Percentiles rank a stretch among this genome's conserved stretches.
phyloP scores from a whole-genome alignment of 2,797 vertebrate species.

The Uromys caudimaculatus region DNA sequence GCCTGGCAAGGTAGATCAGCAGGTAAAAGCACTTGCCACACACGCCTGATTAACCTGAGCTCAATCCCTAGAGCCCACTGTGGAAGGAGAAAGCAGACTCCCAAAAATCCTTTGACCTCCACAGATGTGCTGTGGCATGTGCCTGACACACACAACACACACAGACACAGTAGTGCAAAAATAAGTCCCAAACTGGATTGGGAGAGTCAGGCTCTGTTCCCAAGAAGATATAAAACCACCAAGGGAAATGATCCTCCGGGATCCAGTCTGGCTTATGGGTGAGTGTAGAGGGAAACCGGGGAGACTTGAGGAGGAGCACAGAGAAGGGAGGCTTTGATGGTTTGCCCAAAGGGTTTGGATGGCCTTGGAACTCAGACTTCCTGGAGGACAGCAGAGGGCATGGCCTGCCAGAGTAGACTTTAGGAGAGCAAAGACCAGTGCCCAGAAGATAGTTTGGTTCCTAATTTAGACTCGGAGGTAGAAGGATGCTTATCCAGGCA shows the following conservation, averaged over 20 bases:
- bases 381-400: constrained; percentile 56
- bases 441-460: constrained; percentile 57
- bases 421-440: constrained; percentile 56
- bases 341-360: constrained; percentile 56
- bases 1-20: neutral
- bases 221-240: neutral
- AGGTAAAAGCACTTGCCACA: neutral
- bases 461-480: constrained; percentile 61
- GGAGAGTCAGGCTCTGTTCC: neutral
- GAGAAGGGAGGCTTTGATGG: constrained; percentile 34
- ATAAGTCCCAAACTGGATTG: neutral
- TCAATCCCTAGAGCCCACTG: neutral
- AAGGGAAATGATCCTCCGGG: neutral
- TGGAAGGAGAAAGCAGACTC: neutral
- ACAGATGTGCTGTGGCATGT: neutral
- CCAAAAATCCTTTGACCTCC: too few species aligned
- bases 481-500: constrained; percentile 69
- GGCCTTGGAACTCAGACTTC: constrained; percentile 62
- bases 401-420: constrained; percentile 53
- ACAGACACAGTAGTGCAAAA: neutral
- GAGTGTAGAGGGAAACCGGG: neutral
- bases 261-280: neutral
- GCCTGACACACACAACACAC: neutral
- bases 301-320: neutral
- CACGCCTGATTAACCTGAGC: neutral